Percentiles rank a stretch among this genome's conserved stretches.
Conservation (phyloP, 2,113 vertebrate genomes). For the Gavia stellata region DNA sequence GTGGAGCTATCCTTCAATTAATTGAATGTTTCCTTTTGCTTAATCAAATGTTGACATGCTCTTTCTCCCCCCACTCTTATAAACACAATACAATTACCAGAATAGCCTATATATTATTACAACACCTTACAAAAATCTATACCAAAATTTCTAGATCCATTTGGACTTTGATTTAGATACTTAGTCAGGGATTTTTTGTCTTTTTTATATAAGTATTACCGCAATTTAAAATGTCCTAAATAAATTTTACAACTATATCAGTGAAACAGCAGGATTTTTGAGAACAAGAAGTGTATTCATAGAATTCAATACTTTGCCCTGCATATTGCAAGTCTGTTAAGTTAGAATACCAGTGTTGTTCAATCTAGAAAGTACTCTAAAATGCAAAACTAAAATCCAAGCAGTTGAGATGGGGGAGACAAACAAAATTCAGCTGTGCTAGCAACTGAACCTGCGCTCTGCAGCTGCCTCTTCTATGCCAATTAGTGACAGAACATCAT, state of each 20-base stretch:
- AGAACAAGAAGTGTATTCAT: neutral
- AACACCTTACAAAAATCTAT: neutral
- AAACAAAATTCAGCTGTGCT: neutral
- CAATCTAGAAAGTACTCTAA: neutral
- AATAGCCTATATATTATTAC: neutral
- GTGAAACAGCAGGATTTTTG: neutral
- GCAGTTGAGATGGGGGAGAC: neutral
- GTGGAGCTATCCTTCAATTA: neutral
- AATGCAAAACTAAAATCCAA: neutral
- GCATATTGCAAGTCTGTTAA: neutral
- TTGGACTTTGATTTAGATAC: neutral
- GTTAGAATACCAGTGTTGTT: neutral
- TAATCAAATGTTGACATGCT: neutral
- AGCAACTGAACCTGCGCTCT: neutral
- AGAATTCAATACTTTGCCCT: neutral
- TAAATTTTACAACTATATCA: neutral
- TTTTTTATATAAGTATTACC: neutral
- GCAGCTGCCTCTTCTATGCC: neutral
- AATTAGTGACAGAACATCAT: neutral
- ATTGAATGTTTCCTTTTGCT: neutral
- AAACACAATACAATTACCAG: neutral
- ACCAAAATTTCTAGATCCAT: neutral
- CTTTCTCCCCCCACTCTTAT: neutral
- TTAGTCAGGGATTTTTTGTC: fast-evolving
- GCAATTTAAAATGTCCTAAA: neutral